Percentiles rank a stretch among this genome's conserved stretches.
Conservation (phyloP, 2,797 vertebrate species). For the Lophius americanus region DNA sequence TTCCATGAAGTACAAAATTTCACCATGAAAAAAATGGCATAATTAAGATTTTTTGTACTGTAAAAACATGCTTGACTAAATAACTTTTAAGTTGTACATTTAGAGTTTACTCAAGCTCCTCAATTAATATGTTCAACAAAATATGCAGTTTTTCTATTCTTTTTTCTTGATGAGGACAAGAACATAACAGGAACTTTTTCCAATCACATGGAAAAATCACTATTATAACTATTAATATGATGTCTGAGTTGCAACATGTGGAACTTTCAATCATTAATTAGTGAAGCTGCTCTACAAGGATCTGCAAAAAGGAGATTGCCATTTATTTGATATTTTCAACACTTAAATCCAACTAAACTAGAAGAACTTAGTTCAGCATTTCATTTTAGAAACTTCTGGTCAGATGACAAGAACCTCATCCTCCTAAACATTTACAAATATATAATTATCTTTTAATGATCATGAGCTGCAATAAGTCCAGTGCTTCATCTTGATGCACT, state of each 20-base stretch:
- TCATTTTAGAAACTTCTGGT: constrained; percentile 58
- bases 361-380: constrained; percentile 44
- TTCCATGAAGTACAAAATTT: no score
- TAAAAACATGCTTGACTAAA: no score
- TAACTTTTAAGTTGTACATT: no score
- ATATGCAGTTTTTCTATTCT: no score
- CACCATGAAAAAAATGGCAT: no score
- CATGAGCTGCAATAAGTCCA: background rate
- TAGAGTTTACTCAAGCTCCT: no score
- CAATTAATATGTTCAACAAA: no score
- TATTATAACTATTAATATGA: no score
- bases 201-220: no score
- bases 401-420: constrained; percentile 45
- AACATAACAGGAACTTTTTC: no score
- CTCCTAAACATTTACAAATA: constrained; percentile 36
- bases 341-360: constrained; percentile 56
- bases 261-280: constrained; percentile 55
- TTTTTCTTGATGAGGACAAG: no score
- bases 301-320: constrained; percentile 58
- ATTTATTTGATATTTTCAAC: constrained; percentile 63
- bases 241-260: constrained; percentile 36
- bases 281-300: constrained; percentile 44
- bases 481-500: constrained; percentile 1
- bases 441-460: constrained; percentile 46
- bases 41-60: no score